A percentile compares a stretch with the other conserved stretches of the same genome.
Evolutionary conservation across 2,888 invertebrate species (phyloP).

Genomic region (Drosophila kanekoi): DNA sequence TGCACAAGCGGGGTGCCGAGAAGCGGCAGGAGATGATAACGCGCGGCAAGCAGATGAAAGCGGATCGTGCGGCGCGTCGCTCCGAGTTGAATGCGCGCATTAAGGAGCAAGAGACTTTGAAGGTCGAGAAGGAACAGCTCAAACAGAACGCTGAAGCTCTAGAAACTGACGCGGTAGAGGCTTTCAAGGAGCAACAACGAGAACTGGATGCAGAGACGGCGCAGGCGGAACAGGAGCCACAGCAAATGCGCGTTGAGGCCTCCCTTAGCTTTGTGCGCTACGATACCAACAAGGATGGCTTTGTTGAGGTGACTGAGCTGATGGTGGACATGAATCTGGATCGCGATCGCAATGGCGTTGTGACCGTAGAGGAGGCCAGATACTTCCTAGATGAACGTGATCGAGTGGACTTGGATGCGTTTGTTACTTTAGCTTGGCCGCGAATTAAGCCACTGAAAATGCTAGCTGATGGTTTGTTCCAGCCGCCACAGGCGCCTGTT

Average conservation of each 20-base stretch:
- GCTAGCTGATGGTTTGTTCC: slow-evolving; percentile 90
- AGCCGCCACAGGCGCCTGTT: slow-evolving; percentile 81
- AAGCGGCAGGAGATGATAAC: slow-evolving; percentile 90
- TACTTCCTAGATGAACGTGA: slow-evolving; percentile 90
- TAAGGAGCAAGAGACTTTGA: slow-evolving; percentile 91
- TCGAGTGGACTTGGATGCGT: slow-evolving; percentile 89
- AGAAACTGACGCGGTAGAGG: slow-evolving; percentile 91
- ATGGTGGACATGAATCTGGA: slow-evolving; percentile 92
- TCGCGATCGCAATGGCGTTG: slow-evolving; percentile 94
- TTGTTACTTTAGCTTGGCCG: slow-evolving; percentile 90
- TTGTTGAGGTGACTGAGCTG: slow-evolving; percentile 89
- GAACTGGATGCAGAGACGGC: slow-evolving; percentile 87
- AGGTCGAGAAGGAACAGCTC: slow-evolving; percentile 90
- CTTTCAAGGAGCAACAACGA: slow-evolving; percentile 90
- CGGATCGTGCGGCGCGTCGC: slow-evolving; percentile 90
- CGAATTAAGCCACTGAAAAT: slow-evolving; percentile 92
- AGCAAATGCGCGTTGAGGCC: slow-evolving; percentile 87
- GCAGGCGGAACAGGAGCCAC: slow-evolving; percentile 87
- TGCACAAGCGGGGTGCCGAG: slow-evolving; percentile 92
- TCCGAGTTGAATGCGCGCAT: slow-evolving; percentile 90
- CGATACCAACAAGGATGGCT: slow-evolving; percentile 93
- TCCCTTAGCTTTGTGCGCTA: slow-evolving; percentile 90
- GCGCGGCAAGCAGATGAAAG: slow-evolving; percentile 90
- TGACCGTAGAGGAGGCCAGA: slow-evolving; percentile 94
- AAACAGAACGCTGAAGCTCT: slow-evolving; percentile 90